These are phyloP conservation scores for Bombus picipes DNA, from an alignment of 1,140 invertebrate genomes.

Conservation along the genomic window DNA sequence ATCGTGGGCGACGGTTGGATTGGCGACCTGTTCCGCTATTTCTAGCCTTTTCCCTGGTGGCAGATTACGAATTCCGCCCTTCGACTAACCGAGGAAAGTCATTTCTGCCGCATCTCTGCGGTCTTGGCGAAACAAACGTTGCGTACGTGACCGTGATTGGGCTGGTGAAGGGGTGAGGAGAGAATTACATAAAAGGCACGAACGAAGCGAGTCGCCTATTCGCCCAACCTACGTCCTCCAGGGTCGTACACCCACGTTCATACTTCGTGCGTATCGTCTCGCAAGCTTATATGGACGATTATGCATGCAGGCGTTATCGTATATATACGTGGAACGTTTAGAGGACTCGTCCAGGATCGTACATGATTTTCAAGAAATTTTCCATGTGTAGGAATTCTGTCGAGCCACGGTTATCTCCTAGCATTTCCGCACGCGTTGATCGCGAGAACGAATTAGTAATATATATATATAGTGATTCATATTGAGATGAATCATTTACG, in stretches of 20 bases:
- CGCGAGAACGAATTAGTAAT: background rate
- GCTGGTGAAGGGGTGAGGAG: slow-evolving; percentile 62
- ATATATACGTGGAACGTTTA: slow-evolving; percentile 13
- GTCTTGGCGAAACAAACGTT: slow-evolving; percentile 50
- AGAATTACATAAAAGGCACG: slow-evolving; percentile 77
- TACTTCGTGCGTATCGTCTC: slow-evolving; percentile 47
- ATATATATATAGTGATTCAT: slow-evolving; percentile 14
- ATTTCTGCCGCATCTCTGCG: slow-evolving; percentile 39
- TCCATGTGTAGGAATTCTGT: slow-evolving; percentile 3
- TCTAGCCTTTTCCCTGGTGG: slow-evolving; percentile 4
- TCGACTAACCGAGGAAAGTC: slow-evolving; percentile 32
- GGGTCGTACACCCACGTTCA: slow-evolving; percentile 77
- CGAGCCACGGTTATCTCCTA: background rate
- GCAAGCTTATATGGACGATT: slow-evolving; percentile 53
- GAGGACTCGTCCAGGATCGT: slow-evolving; percentile 31
- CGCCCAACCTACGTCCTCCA: slow-evolving; percentile 75
- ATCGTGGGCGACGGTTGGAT: background rate
- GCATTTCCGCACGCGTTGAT: slow-evolving; percentile 8
- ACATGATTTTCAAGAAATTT: slow-evolving; percentile 28
- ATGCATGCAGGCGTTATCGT: slow-evolving; percentile 52
- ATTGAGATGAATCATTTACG: slow-evolving; percentile 3
- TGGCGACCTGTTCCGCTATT: background rate
- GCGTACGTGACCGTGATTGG: slow-evolving; percentile 66
- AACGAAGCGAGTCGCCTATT: slow-evolving; percentile 72
- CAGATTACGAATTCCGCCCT: slow-evolving; percentile 16